Base-by-base conservation (phyloP, 2,888 invertebrate genomes). In the Morinoia aosen region DNA sequence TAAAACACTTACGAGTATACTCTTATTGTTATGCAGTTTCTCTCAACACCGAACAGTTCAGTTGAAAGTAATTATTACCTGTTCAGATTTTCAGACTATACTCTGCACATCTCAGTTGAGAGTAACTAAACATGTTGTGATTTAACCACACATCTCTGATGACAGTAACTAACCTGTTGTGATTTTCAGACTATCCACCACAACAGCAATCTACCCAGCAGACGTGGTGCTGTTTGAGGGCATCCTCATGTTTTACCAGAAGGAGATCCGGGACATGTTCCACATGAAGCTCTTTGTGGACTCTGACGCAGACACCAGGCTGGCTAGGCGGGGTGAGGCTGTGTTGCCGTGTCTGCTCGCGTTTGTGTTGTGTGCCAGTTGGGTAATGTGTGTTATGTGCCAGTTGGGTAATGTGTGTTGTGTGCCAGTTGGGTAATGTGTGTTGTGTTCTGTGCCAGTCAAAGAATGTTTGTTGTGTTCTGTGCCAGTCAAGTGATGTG, bases 231-330 rank as follows among this genome's bases (percentile, higher is more conserved):
- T 99, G 14, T 98, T 99, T 97, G 99, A 99, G 97, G 99, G 99
- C 48, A 99, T 99, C 97, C 98, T 99, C 96, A 99, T 99, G 88
- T 99, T 99, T 97, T 99, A 99, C 97, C 99, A 99, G 97, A 98
- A 99, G 0, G 98, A 99, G 97, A 98, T 99, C 96, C 98, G 97
- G 96, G 98, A 99, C 96, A 97, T 99, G 96, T 99, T 99, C 97
- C 99, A 99, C 97, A 99, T 99, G 99, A 99, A 99, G 97, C 98
- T 99, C 88, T 99, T 99, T 97, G 99, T 99, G 8, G 99, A 99
- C 97, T 99, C 99, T 0, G 99, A 99, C 97, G 99, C 99, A 0
- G 99, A 99, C 97, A 99, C 99, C 0, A 98, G 99, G 97, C 98
- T 99, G 56, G 99, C 99, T 0, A 98, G 99, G 97, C 98, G 99